Evolutionary conservation across 1,140 invertebrate genomes (phyloP).

Genomic region (Drosophila kurseongensis): DNA sequence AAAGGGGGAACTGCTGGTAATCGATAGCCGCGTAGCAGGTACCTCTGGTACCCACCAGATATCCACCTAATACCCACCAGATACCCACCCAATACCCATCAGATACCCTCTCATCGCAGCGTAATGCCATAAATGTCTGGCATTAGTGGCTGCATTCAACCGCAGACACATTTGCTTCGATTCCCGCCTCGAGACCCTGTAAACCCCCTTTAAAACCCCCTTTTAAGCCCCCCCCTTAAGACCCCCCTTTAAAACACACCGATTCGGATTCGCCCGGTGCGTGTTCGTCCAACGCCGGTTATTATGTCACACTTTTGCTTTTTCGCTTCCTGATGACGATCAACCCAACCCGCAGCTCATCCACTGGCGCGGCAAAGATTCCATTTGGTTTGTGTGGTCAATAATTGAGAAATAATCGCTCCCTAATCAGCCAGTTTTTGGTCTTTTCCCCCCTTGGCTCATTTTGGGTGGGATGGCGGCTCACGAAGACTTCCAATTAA

Average conservation of each 20-base stretch:
- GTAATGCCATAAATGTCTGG: conserved; percentile 69
- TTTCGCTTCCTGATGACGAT: conserved; percentile 61
- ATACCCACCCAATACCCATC: conserved; percentile 24
- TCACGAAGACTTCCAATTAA: conserved; percentile 31
- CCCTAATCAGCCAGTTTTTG: conserved; percentile 29
- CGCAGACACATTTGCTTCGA: conserved; percentile 64
- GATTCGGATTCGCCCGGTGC: conserved; percentile 11
- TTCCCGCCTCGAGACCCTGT: conserved; percentile 18
- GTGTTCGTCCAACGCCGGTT: conserved; percentile 33
- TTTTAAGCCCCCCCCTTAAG: background rate
- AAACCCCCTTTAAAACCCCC: background rate
- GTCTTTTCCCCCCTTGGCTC: background rate
- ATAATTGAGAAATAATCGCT: conserved; percentile 45
- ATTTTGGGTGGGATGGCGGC: conserved; percentile 2
- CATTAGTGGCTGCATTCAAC: conserved; percentile 74
- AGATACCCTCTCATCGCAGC: conserved; percentile 37
- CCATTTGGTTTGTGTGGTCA: conserved; percentile 24
- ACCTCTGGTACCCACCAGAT: conserved; percentile 20
- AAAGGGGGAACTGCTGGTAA: conserved; percentile 41
- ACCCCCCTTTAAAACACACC: background rate
- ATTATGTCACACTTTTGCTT: conserved; percentile 77
- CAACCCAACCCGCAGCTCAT: conserved; percentile 9
- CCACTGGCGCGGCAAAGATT: conserved; percentile 4
- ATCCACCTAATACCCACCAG: conserved; percentile 5
- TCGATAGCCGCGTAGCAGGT: conserved; percentile 46